Evolutionary conservation across 2,113 vertebrate genomes (phyloP), one percentile per base, ranked within the genome.

Genomic region (Sturnira hondurensis): DNA sequence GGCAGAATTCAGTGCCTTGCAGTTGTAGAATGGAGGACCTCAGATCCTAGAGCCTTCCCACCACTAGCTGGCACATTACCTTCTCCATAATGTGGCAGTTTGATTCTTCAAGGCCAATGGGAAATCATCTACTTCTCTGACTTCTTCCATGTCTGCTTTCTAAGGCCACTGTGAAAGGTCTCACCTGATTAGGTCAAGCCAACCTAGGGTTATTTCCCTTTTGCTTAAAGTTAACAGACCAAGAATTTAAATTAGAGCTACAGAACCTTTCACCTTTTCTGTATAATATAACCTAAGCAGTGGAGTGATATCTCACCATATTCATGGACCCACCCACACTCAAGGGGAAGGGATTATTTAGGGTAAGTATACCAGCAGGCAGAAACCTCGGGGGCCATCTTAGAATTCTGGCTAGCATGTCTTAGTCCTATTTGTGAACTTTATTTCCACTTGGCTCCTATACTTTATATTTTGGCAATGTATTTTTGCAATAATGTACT

Each of bases 241-340:
- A 77, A 47, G n/a, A 86, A 89, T 82, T 95, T 93, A 83, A 96
- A 92, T 77, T 85, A 67, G 7, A 92, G 58, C 26, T 94, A 20
- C 16, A 95, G 89, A 96, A 71, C 43, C 16, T 89, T 91, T 82
- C 33, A 83, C 24, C 7, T 54, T 61, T 63, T n/a, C 20, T 17
- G 71, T 28, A 80, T 50, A 77, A 77, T 77, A 16, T 58, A 89
- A 95, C 9, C 36, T 50, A 63, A 88, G 17, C 26, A 76, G n/a
- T 3, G n/a, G 8, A 41, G 14, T 92, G 71, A 31, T 52, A 81
- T 31, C 16, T 77, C 22, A 85, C 20, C 54, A n/a, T 58, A 86
- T 43, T 92, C 65, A 91, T 68, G 45, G 19, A 52, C 47, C 36
- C 15, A 36, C 22, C 17, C 17, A 68, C 26, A 68, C 20, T 94